These are phyloP conservation scores for Danio choprae DNA, from an alignment of 2,797 vertebrate species.

Conservation along the genomic window DNA sequence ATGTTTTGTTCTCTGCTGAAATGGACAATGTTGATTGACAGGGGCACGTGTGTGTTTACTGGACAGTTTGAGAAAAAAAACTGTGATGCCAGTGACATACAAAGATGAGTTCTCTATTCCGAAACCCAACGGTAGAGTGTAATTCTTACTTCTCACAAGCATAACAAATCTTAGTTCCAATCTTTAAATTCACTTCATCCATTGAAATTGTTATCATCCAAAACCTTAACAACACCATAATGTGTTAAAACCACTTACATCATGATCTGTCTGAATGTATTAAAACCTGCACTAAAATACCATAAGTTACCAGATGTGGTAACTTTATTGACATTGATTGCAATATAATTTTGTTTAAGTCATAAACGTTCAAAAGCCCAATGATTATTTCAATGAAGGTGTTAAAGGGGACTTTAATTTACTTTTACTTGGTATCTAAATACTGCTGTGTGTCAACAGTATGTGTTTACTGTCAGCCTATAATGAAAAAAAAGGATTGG, in stretches of 20 bases:
- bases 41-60: slow-evolving; percentile 56
- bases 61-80: slow-evolving; percentile 42
- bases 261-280: background rate
- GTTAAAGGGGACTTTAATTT: too few species aligned
- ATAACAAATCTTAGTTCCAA: background rate
- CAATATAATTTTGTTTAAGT: too few species aligned
- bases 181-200: background rate
- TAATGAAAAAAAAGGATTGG: too few species aligned
- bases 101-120: slow-evolving; percentile 38
- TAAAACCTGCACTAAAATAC: too few species aligned
- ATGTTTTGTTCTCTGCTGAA: slow-evolving; percentile 18
- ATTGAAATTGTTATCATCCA: background rate
- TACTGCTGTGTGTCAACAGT: too few species aligned
- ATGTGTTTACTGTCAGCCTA: too few species aligned
- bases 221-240: background rate
- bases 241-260: background rate
- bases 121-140: slow-evolving; percentile 6
- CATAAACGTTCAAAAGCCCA: too few species aligned
- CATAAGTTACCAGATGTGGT: too few species aligned
- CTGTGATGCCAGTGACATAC: slow-evolving; percentile 45
- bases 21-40: slow-evolving; percentile 60
- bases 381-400: too few species aligned
- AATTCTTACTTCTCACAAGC: background rate
- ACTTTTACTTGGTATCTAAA: too few species aligned
- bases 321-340: too few species aligned